Conservation (phyloP, 2,888 invertebrate genomes). For the Drosophila monieri region DNA sequence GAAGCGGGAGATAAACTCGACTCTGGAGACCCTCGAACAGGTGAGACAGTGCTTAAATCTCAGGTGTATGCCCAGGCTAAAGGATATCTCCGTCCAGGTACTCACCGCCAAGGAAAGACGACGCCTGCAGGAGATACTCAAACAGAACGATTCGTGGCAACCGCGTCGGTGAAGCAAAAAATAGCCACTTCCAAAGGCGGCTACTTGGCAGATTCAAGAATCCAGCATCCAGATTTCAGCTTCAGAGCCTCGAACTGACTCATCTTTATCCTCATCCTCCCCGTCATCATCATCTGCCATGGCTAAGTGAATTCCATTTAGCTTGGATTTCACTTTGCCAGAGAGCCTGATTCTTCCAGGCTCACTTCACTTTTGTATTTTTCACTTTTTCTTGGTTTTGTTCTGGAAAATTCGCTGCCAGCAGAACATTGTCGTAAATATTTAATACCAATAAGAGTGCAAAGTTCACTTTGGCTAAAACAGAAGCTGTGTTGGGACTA, state of each 20-base stretch:
- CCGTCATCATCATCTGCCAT: conserved; percentile 30
- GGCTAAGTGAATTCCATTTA: conserved; percentile 46
- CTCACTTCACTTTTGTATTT: conserved; percentile 26
- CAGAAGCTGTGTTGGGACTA: conserved; percentile 46
- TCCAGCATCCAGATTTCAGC: background rate
- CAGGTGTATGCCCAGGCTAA: conserved; percentile 6
- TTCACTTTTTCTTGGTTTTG: conserved; percentile 21
- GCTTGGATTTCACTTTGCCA: conserved; percentile 63
- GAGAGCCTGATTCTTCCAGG: conserved; percentile 28
- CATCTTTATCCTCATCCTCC: conserved; percentile 12
- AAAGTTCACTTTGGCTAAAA: conserved; percentile 71
- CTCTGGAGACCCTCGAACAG: conserved; percentile 81
- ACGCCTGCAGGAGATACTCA: conserved; percentile 83
- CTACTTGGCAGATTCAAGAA: background rate
- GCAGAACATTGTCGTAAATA: conserved; percentile 59
- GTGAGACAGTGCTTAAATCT: conserved; percentile 46
- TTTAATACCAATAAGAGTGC: conserved; percentile 73
- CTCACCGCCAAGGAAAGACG: conserved; percentile 82
- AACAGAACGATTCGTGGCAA: conserved; percentile 63
- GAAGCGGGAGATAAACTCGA: conserved; percentile 83
- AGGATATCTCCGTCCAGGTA: conserved; percentile 56
- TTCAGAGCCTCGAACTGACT: conserved; percentile 1
- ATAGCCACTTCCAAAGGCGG: conserved; percentile 19
- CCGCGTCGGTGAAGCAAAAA: conserved; percentile 54
- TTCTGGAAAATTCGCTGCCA: conserved; percentile 56